Evolutionary conservation across 2,888 invertebrate species (phyloP).

Genomic region (Noctua janthe): DNA sequence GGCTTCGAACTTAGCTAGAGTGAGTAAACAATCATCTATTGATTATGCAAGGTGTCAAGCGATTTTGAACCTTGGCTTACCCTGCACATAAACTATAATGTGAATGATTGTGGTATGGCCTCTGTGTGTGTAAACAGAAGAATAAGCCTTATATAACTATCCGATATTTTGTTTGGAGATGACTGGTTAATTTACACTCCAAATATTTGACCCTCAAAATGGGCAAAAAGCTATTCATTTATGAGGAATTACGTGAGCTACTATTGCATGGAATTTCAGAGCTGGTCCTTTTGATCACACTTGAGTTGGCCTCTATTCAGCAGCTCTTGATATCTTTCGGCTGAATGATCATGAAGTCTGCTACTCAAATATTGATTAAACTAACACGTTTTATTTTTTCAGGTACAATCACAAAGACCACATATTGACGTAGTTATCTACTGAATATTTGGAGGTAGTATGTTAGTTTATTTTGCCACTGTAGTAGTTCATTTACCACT

Average conservation of each 20-base stretch:
- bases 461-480: constrained; percentile 63
- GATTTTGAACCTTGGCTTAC: background rate
- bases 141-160: too few relatives aligned
- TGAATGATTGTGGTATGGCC: background rate
- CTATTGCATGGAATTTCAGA: background rate
- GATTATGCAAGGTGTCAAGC: background rate
- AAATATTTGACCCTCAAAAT: background rate
- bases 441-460: constrained; percentile 59
- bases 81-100: background rate
- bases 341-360: background rate
- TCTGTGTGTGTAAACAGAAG: too few relatives aligned
- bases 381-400: constrained; percentile 41
- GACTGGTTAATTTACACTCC: background rate
- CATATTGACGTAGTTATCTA: constrained; percentile 53
- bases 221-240: background rate
- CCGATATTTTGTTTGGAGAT: background rate
- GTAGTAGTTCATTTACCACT: constrained; percentile 63
- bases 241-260: background rate
- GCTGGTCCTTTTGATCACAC: background rate
- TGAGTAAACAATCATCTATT: constrained; percentile 27
- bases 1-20: constrained; percentile 98
- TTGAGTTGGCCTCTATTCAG: background rate
- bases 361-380: background rate
- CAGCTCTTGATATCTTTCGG: background rate
- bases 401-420: constrained; percentile 57